These are phyloP conservation scores for Paraescarpia echinospica DNA, from an alignment of 1,140 invertebrate genomes.

Conservation along the genomic window DNA sequence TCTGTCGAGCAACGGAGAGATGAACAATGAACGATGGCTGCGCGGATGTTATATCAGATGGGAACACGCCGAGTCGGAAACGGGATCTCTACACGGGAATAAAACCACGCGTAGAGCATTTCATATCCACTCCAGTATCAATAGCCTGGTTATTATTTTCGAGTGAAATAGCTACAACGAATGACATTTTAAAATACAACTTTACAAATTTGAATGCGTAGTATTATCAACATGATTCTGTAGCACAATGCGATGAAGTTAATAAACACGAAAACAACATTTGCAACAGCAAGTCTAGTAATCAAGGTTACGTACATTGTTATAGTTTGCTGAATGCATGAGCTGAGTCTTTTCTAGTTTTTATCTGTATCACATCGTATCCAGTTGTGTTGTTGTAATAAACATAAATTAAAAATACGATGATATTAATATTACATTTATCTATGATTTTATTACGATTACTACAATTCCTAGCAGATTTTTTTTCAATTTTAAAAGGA, in stretches of 20 bases:
- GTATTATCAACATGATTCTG: neutral
- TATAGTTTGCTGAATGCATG: too few relatives aligned
- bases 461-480: neutral
- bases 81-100: neutral
- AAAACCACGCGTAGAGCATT: neutral
- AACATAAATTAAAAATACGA: neutral
- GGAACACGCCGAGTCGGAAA: neutral
- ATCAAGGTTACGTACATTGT: too few relatives aligned
- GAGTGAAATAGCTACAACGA: neutral
- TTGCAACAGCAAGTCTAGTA: too few relatives aligned
- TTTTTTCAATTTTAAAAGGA: neutral
- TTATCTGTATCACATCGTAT: too few relatives aligned
- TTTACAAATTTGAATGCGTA: neutral
- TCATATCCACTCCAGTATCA: neutral
- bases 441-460: neutral
- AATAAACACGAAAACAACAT: too few relatives aligned
- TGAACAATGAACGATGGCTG: neutral
- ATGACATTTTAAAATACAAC: neutral
- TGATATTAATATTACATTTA: neutral
- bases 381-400: neutral
- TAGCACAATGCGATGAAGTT: neutral
- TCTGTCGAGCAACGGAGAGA: neutral
- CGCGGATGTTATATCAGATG: neutral
- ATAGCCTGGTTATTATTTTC: neutral
- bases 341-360: too few relatives aligned